Conservation (phyloP, 2,113 vertebrate species). For the Spea bombifrons region DNA sequence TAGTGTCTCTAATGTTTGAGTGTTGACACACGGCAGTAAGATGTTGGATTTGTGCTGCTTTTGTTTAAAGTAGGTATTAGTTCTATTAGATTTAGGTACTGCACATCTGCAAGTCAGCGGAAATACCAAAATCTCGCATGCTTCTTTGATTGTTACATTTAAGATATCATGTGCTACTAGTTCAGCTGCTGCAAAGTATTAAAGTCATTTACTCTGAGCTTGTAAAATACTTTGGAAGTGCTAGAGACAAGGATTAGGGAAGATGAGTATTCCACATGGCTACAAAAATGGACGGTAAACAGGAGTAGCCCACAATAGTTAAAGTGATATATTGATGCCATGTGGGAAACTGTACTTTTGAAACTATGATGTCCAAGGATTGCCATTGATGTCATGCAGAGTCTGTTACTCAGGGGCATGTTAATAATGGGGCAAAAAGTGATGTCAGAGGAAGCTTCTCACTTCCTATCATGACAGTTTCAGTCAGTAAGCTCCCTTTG, state of each 20-base stretch:
- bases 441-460: too few relatives aligned
- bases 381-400: conserved; percentile 61
- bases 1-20: conserved; percentile 46
- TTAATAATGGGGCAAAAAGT: not conserved
- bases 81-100: conserved; percentile 68
- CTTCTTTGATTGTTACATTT: conserved; percentile 99
- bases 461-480: too few relatives aligned
- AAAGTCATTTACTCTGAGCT: conserved; percentile 80
- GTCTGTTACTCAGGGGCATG: conserved; percentile 35
- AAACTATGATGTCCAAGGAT: conserved; percentile 61
- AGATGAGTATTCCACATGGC: conserved; percentile 97
- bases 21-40: conserved; percentile 77
- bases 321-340: conserved; percentile 88
- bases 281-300: conserved; percentile 82
- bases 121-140: conserved; percentile 89
- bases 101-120: conserved; percentile 87
- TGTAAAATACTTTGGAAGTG: conserved; percentile 95
- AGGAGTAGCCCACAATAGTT: conserved; percentile 78
- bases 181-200: conserved; percentile 92
- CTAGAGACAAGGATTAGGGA: conserved; percentile 83
- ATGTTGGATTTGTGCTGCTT: conserved; percentile 73
- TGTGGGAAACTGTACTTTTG: conserved; percentile 66
- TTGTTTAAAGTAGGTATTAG: conserved; percentile 75
- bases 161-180: conserved; percentile 95
- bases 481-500: too few relatives aligned